Evolutionary conservation across 2,113 vertebrate species (phyloP), one percentile per base, ranked within the genome.

Genomic region (Calyptomena viridis): DNA sequence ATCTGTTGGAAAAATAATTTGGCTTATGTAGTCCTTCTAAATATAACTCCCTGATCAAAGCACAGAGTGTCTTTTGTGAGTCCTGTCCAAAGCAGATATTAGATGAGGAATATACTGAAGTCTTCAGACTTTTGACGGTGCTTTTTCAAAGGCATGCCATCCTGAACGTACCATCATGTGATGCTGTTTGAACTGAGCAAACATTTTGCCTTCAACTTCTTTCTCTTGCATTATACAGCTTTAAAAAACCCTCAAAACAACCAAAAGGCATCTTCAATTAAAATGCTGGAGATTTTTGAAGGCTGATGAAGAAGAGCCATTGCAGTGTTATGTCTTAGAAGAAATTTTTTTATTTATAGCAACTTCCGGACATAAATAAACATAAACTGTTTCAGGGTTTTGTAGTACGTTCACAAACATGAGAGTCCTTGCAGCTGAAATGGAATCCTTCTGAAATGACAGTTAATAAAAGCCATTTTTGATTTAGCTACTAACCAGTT

Each of bases 41-140:
- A 96, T 95, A 95, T 97, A 95, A 81, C 79, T 92, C 85, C 22
- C 37, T 90, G 92, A 96, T 96, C 95, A 96, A 96, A 96, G 95
- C 7, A 0, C 31, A 14, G 77, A 64, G 60, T 87, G 60, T 78
- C 83, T 96, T 88, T 90, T 88, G 27, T 83, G 85, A 91, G 72
- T 80, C 67, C 87, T 44, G 96, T 87, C 90, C 88, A 93, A 95
- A 95, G 79, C 60, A 90, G 85, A 86, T 84, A 88, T 56, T 67
- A 94, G 88, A 96, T 72, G 85, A 84, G 59, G 87, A 94, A 90
- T 92, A 78, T 56, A 90, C 86, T 58, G 92, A 93, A 95, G 83
- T 83, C 64, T 90, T 96, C 93, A 95, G 79, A 89, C 72, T 96
- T 78, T 75, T 94, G 88, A 96, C 12, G 12, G 72, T 93, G 88